Percentiles rank a stretch among this genome's conserved stretches.
phyloP scores from a whole-genome alignment of 2,113 vertebrate species.

The Coturnix japonica region DNA sequence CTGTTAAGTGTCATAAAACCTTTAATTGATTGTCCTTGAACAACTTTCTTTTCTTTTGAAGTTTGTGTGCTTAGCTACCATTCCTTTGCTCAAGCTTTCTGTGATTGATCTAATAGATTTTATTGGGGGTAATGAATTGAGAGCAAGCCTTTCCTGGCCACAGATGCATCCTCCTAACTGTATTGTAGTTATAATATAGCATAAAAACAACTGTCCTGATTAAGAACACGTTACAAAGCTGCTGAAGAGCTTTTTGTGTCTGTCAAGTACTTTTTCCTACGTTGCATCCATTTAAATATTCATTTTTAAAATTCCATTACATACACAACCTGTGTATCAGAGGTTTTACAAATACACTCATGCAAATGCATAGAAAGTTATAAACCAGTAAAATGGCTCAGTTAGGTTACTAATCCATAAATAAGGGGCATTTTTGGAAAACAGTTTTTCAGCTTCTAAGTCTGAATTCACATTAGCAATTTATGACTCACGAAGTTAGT shows the following conservation, averaged over 20 bases:
- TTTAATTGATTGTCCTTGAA: constrained; percentile 5
- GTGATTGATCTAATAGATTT: constrained; percentile 16
- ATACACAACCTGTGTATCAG: not conserved
- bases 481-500: not conserved
- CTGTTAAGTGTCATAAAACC: constrained; percentile 1
- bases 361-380: not conserved
- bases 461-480: constrained; percentile 1
- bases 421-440: not conserved
- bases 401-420: not conserved
- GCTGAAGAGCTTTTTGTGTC: not conserved
- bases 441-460: constrained; percentile 5
- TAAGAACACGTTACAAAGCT: not conserved
- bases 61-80: not conserved
- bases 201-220: constrained; percentile 12
- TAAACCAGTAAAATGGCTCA: not conserved
- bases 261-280: not conserved
- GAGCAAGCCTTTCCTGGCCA: constrained; percentile 30
- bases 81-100: constrained; percentile 13
- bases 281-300: not conserved
- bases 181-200: not conserved
- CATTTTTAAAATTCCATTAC: not conserved
- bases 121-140: constrained; percentile 39
- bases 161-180: not conserved
- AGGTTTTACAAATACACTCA: not conserved
- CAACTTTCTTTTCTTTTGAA: constrained; percentile 13